Base-by-base conservation (phyloP, 1,140 invertebrate species). In the Rhyzopertha dominica region DNA sequence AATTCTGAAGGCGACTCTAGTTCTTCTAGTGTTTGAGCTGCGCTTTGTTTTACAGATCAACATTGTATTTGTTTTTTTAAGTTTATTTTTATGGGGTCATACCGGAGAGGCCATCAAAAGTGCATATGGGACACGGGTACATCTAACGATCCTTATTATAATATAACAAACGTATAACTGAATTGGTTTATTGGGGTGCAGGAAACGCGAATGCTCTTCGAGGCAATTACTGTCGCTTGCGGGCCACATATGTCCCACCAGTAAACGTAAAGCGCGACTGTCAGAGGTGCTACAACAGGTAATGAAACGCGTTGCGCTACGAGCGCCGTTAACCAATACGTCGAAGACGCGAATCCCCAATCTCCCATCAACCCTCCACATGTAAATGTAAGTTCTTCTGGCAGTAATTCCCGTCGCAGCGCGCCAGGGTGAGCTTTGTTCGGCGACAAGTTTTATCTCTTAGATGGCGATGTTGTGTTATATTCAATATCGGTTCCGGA, bases 361-460 rank as follows among this genome's bases (percentile, higher is more conserved):
- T 54, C 52, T 49, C 18, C 28, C 25, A 31, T 20, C 22, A 38
- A 32, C 47, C 38, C 43, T 41, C 24, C 30, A 47, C 36, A 31
- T 41, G 38, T 35, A 41, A 38, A 38, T 30, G 32, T 51, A 47
- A 43, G 25, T 51, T 51, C 36, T 43, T 51, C 49, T n/a, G n/a
- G 46, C 36, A 35, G 37, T 54, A 54, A 54, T 54, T 47, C 52
- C 43, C 40, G 34, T 47, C 46, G n/a, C n/a, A n/a, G n/a, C 44
- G 42, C 46, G 19, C 26, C 35, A 34, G 38, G 37, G 35, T 42
- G 42, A 46, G 54, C 47, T 56, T 56, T 56, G 47, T 41, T 49
- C 53, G 51, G 34, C 53, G 51, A 56, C 51, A 56, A 56, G 51
- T 56, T 53, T 53, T 53, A 56, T 56, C 51, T 56, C 47, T 56